Percentiles rank a stretch among this genome's conserved stretches.
phyloP scores from a whole-genome alignment of 2,888 invertebrate genomes.

The Hydriomena furcata region DNA sequence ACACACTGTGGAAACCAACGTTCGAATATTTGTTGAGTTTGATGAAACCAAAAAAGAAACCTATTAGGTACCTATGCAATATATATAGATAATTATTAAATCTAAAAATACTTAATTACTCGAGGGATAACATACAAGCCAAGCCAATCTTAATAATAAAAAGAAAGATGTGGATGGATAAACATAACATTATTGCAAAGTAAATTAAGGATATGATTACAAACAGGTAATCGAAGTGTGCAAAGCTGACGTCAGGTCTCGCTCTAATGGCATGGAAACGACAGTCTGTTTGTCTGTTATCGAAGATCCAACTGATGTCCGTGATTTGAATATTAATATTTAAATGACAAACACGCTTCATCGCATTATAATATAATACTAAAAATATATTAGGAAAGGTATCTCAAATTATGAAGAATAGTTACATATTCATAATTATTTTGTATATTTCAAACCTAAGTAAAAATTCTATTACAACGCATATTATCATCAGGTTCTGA shows the following conservation, averaged over 20 bases:
- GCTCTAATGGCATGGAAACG: constrained; percentile 46
- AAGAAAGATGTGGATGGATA: constrained; percentile 3
- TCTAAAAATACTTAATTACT: too few species aligned
- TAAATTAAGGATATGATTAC: constrained; percentile 8
- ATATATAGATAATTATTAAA: not conserved
- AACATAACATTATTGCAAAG: not conserved
- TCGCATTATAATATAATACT: too few species aligned
- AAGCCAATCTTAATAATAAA: not conserved
- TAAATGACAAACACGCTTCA: not conserved
- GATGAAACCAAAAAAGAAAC: too few species aligned
- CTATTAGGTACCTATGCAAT: too few species aligned
- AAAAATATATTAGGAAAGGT: not conserved
- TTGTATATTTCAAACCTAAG: too few species aligned
- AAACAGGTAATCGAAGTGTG: constrained; percentile 12
- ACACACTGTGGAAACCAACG: not conserved
- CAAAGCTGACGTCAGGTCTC: constrained; percentile 38
- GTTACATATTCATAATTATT: too few species aligned
- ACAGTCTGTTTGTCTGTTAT: constrained; percentile 29
- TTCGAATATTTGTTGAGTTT: not conserved
- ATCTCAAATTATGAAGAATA: too few species aligned
- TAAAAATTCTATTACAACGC: constrained; percentile 25
- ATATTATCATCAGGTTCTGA: constrained; percentile 15
- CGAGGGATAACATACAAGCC: too few species aligned
- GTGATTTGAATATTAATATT: constrained; percentile 30
- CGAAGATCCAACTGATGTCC: constrained; percentile 19